Evolutionary conservation across 2,113 vertebrate species (phyloP).

Genomic region (Parus major): DNA sequence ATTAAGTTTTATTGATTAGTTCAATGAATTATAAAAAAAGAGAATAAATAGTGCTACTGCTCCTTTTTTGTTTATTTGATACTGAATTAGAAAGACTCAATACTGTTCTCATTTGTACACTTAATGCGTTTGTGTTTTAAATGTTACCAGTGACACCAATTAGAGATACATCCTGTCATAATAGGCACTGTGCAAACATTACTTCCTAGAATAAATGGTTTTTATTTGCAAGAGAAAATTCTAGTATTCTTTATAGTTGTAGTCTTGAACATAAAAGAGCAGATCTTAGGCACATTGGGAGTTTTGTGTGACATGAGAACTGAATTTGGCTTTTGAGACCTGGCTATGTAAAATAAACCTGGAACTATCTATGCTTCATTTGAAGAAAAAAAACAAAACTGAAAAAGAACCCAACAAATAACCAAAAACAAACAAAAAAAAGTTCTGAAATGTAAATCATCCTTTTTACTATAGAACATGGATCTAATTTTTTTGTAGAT

Average conservation of each 20-base stretch:
- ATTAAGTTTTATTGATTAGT: not conserved
- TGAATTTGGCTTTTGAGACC: not conserved
- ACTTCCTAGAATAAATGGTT: not conserved
- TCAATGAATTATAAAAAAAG: not conserved
- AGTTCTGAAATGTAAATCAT: not conserved
- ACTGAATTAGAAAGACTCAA: not conserved
- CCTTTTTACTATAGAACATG: not conserved
- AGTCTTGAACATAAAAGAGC: not conserved
- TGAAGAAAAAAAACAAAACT: not conserved
- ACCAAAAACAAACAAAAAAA: not conserved
- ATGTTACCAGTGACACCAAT: conserved; percentile 19
- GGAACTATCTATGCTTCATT: not conserved
- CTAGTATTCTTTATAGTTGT: not conserved
- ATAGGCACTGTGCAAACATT: not conserved
- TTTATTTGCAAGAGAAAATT: not conserved
- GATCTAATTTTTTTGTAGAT: not conserved
- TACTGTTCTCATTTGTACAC: not conserved
- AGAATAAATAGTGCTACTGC: not conserved
- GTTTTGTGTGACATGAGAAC: not conserved
- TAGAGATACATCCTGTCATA: not conserved
- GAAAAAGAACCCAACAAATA: no score
- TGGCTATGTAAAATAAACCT: not conserved
- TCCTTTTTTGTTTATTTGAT: not conserved
- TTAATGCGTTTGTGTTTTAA: not conserved
- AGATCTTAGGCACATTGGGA: not conserved